Evolutionary conservation across 1,140 invertebrate genomes (phyloP).

Genomic region (Gerris buenoi): DNA sequence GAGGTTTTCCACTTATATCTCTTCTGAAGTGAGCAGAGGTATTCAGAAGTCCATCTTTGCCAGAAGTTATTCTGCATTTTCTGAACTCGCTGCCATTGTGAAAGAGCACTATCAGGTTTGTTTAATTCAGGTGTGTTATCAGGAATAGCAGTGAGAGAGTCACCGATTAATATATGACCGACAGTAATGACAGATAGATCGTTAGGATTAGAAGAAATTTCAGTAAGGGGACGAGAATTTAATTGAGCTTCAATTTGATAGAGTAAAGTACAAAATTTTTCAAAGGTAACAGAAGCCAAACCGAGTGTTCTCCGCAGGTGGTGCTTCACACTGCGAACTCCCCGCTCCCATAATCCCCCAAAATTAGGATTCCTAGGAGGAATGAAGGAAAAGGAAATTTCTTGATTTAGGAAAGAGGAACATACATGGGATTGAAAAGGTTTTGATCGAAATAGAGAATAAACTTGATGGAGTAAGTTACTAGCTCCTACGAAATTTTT

Average conservation of each 20-base stretch:
- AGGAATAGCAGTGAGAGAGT: too few species aligned
- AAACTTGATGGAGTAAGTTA: background rate
- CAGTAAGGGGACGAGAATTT: background rate
- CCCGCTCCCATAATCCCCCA: background rate
- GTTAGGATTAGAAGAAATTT: background rate
- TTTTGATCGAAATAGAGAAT: background rate
- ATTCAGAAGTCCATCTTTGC: too few species aligned
- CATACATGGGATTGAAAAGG: background rate
- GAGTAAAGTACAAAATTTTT: background rate
- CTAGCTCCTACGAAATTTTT: background rate
- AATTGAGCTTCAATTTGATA: background rate
- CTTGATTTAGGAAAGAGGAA: background rate
- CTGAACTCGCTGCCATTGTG: too few species aligned
- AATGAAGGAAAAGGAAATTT: background rate
- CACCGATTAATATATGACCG: background rate
- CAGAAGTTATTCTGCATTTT: too few species aligned
- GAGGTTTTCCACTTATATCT: too few species aligned
- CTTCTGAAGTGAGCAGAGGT: too few species aligned
- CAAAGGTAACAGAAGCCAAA: too few species aligned
- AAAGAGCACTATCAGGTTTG: too few species aligned
- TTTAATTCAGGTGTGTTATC: too few species aligned
- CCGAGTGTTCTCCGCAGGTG: background rate
- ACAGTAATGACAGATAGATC: background rate
- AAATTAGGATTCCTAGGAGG: background rate
- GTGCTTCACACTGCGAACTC: background rate